Conservation (phyloP, 2,888 invertebrate genomes). For the Lasioglossum marginatum region DNA sequence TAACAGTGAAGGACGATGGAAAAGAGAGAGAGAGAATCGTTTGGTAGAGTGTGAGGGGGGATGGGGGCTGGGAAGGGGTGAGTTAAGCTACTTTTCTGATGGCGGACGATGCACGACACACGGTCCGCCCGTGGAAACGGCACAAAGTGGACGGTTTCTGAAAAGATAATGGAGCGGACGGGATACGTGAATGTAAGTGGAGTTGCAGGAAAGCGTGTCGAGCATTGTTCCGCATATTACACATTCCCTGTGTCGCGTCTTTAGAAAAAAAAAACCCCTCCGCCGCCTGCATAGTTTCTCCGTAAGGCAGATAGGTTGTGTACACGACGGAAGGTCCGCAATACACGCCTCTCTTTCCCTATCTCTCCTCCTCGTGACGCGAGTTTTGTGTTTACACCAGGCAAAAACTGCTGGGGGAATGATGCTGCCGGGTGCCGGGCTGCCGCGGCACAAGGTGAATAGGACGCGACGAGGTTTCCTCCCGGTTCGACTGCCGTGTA, state of each 20-base stretch:
- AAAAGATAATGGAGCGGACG: conserved; percentile 71
- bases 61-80: not conserved
- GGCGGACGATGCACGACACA: conserved; percentile 21
- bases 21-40: not conserved
- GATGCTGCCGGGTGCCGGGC: conserved; percentile 19
- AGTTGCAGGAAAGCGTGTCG: conserved; percentile 74
- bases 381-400: conserved; percentile 72
- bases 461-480: conserved; percentile 45
- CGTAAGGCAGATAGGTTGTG: conserved; percentile 54
- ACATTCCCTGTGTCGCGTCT: conserved; percentile 72
- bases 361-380: conserved; percentile 62
- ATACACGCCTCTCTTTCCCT: conserved; percentile 40
- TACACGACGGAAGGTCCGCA: conserved; percentile 56
- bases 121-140: conserved; percentile 53
- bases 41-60: not conserved
- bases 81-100: conserved; percentile 37
- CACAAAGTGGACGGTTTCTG: conserved; percentile 72
- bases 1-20: not conserved
- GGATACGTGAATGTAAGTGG: conserved; percentile 71
- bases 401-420: conserved; percentile 55
- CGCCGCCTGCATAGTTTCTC: conserved; percentile 40
- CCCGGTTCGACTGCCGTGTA: conserved; percentile 48
- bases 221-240: conserved; percentile 72
- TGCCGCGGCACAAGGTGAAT: conserved; percentile 52
- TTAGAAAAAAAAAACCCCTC: conserved; percentile 65